phyloP scores from a whole-genome alignment of 1,140 invertebrate species.

The Vollenhovia emeryi region DNA sequence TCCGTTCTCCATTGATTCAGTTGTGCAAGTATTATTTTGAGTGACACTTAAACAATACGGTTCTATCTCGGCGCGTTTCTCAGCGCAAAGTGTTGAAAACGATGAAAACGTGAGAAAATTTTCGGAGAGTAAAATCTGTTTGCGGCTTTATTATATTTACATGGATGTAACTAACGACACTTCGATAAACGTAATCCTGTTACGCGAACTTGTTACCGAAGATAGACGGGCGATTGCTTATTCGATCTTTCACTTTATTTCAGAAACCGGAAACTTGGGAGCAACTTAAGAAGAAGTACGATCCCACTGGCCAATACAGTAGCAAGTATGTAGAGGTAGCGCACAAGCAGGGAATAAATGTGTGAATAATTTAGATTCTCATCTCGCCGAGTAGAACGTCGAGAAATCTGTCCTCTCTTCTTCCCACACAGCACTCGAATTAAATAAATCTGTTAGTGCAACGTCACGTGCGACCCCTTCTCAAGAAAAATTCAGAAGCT shows the following conservation, averaged over 20 bases:
- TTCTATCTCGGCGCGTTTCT: background rate
- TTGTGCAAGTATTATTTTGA: background rate
- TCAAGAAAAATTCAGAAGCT: background rate
- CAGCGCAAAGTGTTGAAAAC: background rate
- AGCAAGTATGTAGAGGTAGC: slow-evolving; percentile 86
- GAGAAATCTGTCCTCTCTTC: slow-evolving; percentile 14
- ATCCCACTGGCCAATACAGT: slow-evolving; percentile 86
- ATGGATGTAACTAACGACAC: background rate
- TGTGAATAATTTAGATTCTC: slow-evolving; percentile 60
- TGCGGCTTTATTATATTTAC: background rate
- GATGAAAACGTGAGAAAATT: background rate
- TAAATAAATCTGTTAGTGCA: slow-evolving; percentile 11
- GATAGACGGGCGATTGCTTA: slow-evolving; percentile 4
- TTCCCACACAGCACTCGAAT: background rate
- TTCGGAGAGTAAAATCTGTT: background rate
- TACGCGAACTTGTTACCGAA: slow-evolving; percentile 2
- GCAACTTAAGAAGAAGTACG: slow-evolving; percentile 86
- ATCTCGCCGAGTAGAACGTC: slow-evolving; percentile 17
- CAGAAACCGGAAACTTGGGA: slow-evolving; percentile 86
- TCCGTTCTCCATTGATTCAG: too few species aligned
- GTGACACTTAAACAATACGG: background rate
- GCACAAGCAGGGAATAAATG: slow-evolving; percentile 60
- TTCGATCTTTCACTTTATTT: slow-evolving; percentile 79
- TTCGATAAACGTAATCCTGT: background rate
- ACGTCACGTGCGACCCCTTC: background rate